Conservation (phyloP, 2,797 vertebrate genomes). For the Caiman crocodilus region DNA sequence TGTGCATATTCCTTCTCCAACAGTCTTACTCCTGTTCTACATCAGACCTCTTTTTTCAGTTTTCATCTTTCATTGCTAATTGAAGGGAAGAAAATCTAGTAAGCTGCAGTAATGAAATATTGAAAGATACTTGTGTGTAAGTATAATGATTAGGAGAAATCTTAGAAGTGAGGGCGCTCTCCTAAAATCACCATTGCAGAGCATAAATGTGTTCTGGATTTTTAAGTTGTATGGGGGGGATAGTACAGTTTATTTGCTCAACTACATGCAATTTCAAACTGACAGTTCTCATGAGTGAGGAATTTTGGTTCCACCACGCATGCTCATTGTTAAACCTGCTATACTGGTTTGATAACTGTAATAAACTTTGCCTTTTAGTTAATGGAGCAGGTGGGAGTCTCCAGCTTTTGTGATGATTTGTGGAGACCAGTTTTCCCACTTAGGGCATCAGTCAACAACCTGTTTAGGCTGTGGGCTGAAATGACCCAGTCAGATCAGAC, state of each 20-base stretch:
- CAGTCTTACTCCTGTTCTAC: neutral
- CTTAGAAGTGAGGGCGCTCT: neutral
- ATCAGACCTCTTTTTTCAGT: neutral
- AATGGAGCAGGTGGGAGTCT: neutral
- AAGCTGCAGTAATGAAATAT: neutral
- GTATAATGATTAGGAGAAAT: neutral
- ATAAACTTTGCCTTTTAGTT: neutral
- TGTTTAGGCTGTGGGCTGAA: too few relatives aligned
- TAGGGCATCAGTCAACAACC: neutral
- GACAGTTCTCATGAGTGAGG: fast-evolving
- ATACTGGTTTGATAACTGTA: conserved; percentile 11
- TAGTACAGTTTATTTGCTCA: neutral
- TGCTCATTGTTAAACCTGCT: conserved; percentile 24
- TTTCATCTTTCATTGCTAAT: neutral
- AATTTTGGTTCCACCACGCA: neutral
- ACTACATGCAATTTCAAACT: neutral
- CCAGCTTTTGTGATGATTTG: neutral
- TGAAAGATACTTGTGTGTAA: neutral
- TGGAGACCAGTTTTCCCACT: neutral
- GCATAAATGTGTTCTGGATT: fast-evolving
- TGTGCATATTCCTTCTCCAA: neutral
- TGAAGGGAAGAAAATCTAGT: neutral
- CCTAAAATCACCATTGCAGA: neutral
- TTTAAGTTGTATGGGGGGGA: neutral
- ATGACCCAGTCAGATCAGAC: too few relatives aligned